Conservation (phyloP, 2,113 vertebrate genomes). For the Phaethon lepturus region DNA sequence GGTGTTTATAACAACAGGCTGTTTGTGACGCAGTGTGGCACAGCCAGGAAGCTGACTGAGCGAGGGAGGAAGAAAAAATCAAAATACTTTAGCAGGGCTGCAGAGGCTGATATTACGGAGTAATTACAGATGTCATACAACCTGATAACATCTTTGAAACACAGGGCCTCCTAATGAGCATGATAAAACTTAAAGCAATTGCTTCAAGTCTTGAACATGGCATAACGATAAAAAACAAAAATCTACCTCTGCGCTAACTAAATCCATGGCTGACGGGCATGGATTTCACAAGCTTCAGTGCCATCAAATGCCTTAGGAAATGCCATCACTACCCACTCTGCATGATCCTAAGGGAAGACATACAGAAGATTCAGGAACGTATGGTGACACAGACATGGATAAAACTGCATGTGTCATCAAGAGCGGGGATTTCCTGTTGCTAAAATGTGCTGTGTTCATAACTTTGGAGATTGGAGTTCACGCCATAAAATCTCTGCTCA, state of each 20-base stretch:
- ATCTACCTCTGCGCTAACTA: neutral
- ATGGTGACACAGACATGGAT: accelerated
- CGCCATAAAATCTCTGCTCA: neutral
- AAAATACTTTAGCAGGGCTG: neutral
- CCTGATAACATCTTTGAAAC: neutral
- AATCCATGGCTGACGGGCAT: neutral
- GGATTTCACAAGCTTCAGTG: neutral
- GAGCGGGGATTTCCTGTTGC: neutral
- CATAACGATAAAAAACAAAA: neutral
- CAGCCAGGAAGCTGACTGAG: neutral
- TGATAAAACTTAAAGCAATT: neutral
- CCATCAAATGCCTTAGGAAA: neutral
- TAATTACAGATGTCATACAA: constrained; percentile 37
- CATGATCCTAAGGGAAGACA: neutral
- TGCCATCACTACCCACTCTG: neutral
- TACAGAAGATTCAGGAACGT: accelerated
- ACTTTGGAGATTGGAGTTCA: neutral
- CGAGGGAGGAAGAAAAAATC: neutral
- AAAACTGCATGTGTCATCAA: neutral
- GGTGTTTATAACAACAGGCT: constrained; percentile 47
- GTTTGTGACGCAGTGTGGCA: constrained; percentile 20
- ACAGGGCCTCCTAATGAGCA: constrained; percentile 14
- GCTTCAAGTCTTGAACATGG: neutral
- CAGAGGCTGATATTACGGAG: neutral
- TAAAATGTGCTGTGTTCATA: neutral